A percentile compares a stretch with the other conserved stretches of the same genome.
These are phyloP conservation scores for Eupleurogrammus muticus DNA, from an alignment of 2,797 vertebrate species.

Conservation along the genomic window DNA sequence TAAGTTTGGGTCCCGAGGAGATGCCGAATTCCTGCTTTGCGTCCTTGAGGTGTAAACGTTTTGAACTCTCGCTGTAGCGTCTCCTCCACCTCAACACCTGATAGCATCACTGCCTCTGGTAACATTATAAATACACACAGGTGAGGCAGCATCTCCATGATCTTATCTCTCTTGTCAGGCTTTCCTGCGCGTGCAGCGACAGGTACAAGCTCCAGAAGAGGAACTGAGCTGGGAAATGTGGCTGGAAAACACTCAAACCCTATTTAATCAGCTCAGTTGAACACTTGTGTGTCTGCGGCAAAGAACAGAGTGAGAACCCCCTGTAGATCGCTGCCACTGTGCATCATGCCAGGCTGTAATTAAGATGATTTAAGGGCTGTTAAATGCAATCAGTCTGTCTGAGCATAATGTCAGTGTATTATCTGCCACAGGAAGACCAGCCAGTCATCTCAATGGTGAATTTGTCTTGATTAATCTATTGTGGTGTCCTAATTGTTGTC, in stretches of 20 bases:
- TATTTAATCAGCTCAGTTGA: slow-evolving; percentile 38
- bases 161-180: slow-evolving; percentile 41
- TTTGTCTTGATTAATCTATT: slow-evolving; percentile 22
- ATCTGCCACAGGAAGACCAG: slow-evolving; percentile 39
- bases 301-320: slow-evolving; percentile 30
- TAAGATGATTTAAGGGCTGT: slow-evolving; percentile 69
- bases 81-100: slow-evolving; percentile 28
- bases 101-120: slow-evolving; percentile 64
- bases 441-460: slow-evolving; percentile 26
- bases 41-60: too few species aligned
- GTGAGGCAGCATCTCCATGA: slow-evolving; percentile 28
- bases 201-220: slow-evolving; percentile 36
- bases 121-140: slow-evolving; percentile 28
- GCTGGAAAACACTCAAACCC: slow-evolving; percentile 34
- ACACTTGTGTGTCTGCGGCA: slow-evolving; percentile 13
- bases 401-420: slow-evolving; percentile 34
- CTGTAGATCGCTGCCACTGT: slow-evolving; percentile 41
- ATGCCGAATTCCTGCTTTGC: too few species aligned
- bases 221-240: slow-evolving; percentile 29
- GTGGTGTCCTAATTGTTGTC: slow-evolving; percentile 28
- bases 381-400: slow-evolving; percentile 59
- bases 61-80: slow-evolving; percentile 36
- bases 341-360: slow-evolving; percentile 61
- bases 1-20: too few species aligned
- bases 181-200: slow-evolving; percentile 26